phyloP scores from a whole-genome alignment of 2,888 invertebrate species.

The Eupithecia subumbrata region DNA sequence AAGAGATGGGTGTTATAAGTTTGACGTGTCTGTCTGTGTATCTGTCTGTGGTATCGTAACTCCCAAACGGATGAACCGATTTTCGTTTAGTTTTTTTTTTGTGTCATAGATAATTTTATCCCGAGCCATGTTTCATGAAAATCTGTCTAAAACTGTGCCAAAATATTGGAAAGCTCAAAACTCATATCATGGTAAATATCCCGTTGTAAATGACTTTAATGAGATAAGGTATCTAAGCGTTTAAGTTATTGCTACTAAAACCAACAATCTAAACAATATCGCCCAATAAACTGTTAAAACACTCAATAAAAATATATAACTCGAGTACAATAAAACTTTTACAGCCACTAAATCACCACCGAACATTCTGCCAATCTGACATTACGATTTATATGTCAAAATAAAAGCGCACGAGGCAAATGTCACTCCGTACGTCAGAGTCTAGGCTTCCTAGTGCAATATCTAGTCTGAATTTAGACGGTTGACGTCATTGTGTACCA shows the following conservation, averaged over 20 bases:
- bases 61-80: too few relatives aligned
- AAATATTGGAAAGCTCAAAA: too few relatives aligned
- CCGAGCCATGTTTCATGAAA: too few relatives aligned
- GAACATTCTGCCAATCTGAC: slow-evolving; percentile 28
- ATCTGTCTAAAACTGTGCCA: too few relatives aligned
- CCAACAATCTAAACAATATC: not conserved
- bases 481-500: slow-evolving; percentile 66
- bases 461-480: slow-evolving; percentile 57
- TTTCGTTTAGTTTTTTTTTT: too few relatives aligned
- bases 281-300: not conserved
- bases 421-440: slow-evolving; percentile 64
- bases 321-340: slow-evolving; percentile 4
- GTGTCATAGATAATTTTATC: too few relatives aligned
- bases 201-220: too few relatives aligned
- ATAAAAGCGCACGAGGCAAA: slow-evolving; percentile 49
- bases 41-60: too few relatives aligned
- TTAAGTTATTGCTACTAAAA: not conserved
- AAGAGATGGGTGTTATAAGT: too few relatives aligned
- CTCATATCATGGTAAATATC: too few relatives aligned
- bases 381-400: slow-evolving; percentile 38
- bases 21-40: too few relatives aligned
- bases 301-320: not conserved
- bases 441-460: slow-evolving; percentile 66
- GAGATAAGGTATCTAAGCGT: too few relatives aligned
- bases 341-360: slow-evolving; percentile 1